Evolutionary conservation across 2,797 vertebrate species (phyloP), one percentile per base, ranked within the genome.

Genomic region (Eremophila alpestris): DNA sequence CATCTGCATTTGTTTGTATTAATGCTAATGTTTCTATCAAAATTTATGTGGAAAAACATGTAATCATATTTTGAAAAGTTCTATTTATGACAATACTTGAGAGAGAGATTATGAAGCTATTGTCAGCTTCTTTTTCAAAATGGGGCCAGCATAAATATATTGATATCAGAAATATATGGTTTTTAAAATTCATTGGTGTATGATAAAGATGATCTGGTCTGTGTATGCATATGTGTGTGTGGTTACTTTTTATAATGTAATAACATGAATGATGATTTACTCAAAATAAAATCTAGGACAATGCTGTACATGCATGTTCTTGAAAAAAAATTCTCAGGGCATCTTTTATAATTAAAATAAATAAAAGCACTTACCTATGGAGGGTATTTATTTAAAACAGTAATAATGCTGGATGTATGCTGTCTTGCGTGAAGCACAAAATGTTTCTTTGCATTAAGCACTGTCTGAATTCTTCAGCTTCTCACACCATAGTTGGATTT

Each of bases 81-180:
- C 83, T 91, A 40, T 93, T 96, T 95, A 95, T 96, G 96, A 95
- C 93, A 89, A 74, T 96, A 97, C 95, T 95, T 97, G 89, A 97
- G 86, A 97, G 87, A 94, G 38, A 95, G 77, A 77, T 91, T 98
- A 97, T 97, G 98, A 98, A 98, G 98, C 98, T 98, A 97, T 98
- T 98, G 97, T 98, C 97, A 98, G 98, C 98, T 98, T 98, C 98
- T 97, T 93, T 96, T 98, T 97, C 96, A 97, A 92, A 96, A 95
- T 97, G 79, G 91, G 96, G 94, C 97, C 95, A 97, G 84, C 95
- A 92, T 94, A 97, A 97, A 78, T 97, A 97, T 97, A 97, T 96
- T 97, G 96, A 87, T 97, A 97, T 74, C 74, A 97, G 94, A 97
- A 96, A 92, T 93, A 95, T 9, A 94, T 97, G 83, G 30, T 96